phyloP scores from a whole-genome alignment of 2,113 vertebrate species.

The Clarias gariepinus region DNA sequence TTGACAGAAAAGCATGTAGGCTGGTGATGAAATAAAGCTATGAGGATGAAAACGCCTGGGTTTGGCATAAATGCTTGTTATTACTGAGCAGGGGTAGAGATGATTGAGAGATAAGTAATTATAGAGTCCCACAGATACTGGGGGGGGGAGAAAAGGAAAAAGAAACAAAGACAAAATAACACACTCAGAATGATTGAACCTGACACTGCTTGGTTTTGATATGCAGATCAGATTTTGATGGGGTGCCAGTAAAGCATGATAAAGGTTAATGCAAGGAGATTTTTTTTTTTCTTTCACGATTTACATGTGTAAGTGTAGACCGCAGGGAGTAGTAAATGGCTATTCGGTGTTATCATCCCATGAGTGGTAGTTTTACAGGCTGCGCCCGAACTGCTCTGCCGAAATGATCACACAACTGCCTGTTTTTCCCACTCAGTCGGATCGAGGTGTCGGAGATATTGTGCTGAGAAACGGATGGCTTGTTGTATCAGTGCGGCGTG shows the following conservation, averaged over 20 bases:
- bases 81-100: background rate
- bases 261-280: slow-evolving; percentile 26
- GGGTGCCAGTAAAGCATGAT: slow-evolving; percentile 1
- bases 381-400: slow-evolving; percentile 34
- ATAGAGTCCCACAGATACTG: slow-evolving; percentile 9
- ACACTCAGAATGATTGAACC: background rate
- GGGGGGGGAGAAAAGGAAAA: background rate
- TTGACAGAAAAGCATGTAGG: background rate
- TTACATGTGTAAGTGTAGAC: slow-evolving; percentile 46
- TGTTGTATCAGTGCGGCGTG: slow-evolving; percentile 54
- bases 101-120: slow-evolving; percentile 14
- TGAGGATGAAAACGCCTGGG: background rate
- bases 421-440: slow-evolving; percentile 49
- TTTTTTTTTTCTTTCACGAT: slow-evolving; percentile 26
- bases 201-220: slow-evolving; percentile 30
- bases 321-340: slow-evolving; percentile 47
- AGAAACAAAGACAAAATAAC: slow-evolving; percentile 1
- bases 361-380: slow-evolving; percentile 23
- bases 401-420: slow-evolving; percentile 48
- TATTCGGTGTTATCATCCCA: slow-evolving; percentile 14
- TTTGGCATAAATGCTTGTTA: background rate
- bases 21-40: slow-evolving; percentile 20
- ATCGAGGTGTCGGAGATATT: slow-evolving; percentile 53
- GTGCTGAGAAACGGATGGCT: slow-evolving; percentile 47
- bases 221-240: slow-evolving; percentile 35